These are phyloP conservation scores for Mirza zaza DNA, from an alignment of 2,113 vertebrate genomes.

Conservation along the genomic window DNA sequence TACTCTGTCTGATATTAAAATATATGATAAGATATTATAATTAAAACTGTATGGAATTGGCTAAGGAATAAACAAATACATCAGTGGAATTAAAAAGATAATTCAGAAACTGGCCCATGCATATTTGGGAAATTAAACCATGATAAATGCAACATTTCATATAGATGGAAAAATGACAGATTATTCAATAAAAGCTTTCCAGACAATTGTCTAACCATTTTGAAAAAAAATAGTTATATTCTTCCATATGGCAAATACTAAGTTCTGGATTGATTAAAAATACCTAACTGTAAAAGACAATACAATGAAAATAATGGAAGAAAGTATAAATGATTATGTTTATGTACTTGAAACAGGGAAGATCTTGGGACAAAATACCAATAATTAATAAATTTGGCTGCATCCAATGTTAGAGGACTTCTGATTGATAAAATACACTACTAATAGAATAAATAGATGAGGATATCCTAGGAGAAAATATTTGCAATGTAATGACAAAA, in stretches of 20 bases:
- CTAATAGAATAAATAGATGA: neutral
- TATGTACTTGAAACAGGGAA: neutral
- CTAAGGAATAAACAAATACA: neutral
- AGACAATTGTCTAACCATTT: conserved; percentile 42
- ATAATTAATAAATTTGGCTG: neutral
- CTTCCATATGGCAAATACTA: conserved; percentile 18
- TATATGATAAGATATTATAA: neutral
- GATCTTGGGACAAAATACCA: neutral
- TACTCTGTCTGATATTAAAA: conserved; percentile 24
- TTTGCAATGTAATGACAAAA: neutral
- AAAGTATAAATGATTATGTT: conserved; percentile 32
- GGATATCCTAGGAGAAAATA: neutral
- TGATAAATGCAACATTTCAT: conserved; percentile 44
- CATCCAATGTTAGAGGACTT: neutral
- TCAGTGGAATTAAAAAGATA: conserved; percentile 25
- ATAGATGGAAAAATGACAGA: conserved; percentile 31
- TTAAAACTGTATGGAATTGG: conserved; percentile 18
- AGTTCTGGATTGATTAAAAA: conserved; percentile 1
- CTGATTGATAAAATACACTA: neutral
- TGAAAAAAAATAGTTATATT: conserved; percentile 27
- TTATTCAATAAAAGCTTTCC: conserved; percentile 37
- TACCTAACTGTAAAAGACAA: conserved; percentile 35
- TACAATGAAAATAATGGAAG: neutral
- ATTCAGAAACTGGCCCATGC: neutral
- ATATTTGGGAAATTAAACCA: conserved; percentile 1